Base-by-base conservation (phyloP, 2,797 vertebrate species). In the Pseudomugil tenellus region DNA sequence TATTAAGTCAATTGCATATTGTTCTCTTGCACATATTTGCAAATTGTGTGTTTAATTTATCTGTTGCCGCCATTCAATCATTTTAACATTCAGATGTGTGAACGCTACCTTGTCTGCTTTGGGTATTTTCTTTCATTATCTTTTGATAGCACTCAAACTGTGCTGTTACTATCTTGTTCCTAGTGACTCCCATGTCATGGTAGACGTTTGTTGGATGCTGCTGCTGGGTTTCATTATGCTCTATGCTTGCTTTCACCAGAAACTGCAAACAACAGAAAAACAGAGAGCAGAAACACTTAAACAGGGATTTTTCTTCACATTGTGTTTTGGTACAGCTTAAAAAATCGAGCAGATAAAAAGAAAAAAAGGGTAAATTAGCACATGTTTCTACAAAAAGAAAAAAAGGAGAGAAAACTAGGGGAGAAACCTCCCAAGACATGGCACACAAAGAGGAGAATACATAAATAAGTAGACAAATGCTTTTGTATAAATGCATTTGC, bases 111-210 rank as follows among this genome's bases (percentile, higher is more conserved):
- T 94, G 92, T 85, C 84, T 90, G 72, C 83, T 90, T 3, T 87
- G 73, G 57, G 83, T 13, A 6, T 87, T 89, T 58, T 96, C 95
- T 61, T 95, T 95, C 94, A 97, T 96, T 49, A 99, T 96, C 89
- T 96, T 98, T 84, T 99, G 98, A 81, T 99, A 99, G 81, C 98
- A 99, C 85, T 99, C 98, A 69, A 96, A 99, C 75, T 99, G 98
- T 0, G 98, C 97, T 0, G 96, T 98, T 74, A 98, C 96, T 4
- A 99, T 98, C 91, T 97, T 96, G 92, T 97, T 96, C 86, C 94
- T 91, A 76, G 97, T 98, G 23, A 95, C 57, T 3, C 94, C 84
- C 0, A 96, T 78, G 3, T 95, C 66, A 31, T 86, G 2, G 83
- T 92, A 95, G 29, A 91, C 92, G 57, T 94, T 90, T 49, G 87